A percentile compares a stretch with the other conserved stretches of the same genome.
Conservation (phyloP, 2,888 invertebrate genomes). For the Volucella zonaria region DNA sequence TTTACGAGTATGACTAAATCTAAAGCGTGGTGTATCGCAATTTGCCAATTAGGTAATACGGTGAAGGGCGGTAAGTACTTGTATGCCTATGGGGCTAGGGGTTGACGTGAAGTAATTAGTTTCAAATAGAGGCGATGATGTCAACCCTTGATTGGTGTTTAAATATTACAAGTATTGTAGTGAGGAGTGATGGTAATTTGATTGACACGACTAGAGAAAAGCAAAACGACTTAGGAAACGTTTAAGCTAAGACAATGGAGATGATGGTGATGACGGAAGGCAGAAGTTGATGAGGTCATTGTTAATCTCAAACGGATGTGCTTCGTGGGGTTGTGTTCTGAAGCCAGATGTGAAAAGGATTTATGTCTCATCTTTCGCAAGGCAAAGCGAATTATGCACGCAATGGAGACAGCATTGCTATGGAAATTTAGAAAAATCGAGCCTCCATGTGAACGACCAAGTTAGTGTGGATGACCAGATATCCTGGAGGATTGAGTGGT, state of each 20-base stretch:
- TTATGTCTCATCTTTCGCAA: too few relatives aligned
- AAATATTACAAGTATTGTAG: constrained; percentile 7
- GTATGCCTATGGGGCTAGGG: not conserved
- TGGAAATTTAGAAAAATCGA: too few relatives aligned
- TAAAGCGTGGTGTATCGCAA: constrained; percentile 54
- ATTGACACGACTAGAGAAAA: constrained; percentile 30
- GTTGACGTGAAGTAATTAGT: constrained; percentile 59
- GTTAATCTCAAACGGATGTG: too few relatives aligned
- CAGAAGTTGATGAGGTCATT: constrained; percentile 25
- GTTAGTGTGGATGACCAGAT: too few relatives aligned
- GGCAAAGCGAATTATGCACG: too few relatives aligned
- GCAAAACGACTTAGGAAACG: not conserved
- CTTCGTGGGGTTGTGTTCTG: too few relatives aligned
- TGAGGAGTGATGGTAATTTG: constrained; percentile 36
- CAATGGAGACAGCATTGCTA: too few relatives aligned
- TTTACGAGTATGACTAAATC: not conserved
- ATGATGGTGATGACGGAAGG: constrained; percentile 28
- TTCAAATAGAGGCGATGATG: constrained; percentile 65
- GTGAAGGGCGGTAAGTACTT: constrained; percentile 56
- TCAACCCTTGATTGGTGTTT: constrained; percentile 64
- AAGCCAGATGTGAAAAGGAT: too few relatives aligned
- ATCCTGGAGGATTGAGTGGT: too few relatives aligned
- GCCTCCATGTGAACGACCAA: too few relatives aligned
- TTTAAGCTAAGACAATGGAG: constrained; percentile 17
- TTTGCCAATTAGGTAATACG: constrained; percentile 55